Conservation (phyloP, 2,113 vertebrate genomes). For the Caloenas nicobarica region DNA sequence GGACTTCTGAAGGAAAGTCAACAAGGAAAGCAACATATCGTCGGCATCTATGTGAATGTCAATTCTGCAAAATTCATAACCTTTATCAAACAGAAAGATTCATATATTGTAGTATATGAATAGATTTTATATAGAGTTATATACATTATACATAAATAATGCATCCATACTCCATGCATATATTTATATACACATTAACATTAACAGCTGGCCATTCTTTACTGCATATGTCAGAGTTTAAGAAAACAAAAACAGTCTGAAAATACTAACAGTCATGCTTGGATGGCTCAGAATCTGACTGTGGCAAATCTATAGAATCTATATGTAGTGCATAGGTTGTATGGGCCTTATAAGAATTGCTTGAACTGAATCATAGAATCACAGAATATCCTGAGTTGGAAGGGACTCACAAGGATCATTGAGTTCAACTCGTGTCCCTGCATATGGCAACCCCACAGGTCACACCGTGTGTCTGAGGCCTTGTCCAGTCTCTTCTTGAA, state of each 20-base stretch:
- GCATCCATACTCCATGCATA: not conserved
- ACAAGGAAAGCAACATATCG: not conserved
- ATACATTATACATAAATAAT: not conserved
- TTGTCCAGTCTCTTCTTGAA: too few species aligned
- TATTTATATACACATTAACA: not conserved
- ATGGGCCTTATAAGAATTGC: not conserved
- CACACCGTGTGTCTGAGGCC: too few species aligned
- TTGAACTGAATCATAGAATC: not conserved
- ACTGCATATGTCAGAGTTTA: not conserved
- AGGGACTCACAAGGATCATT: too few species aligned
- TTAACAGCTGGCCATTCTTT: slow-evolving; percentile 18
- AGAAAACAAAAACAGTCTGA: not conserved
- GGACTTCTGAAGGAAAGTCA: not conserved
- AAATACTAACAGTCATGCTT: not conserved
- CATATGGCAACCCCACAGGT: too few species aligned
- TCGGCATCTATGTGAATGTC: not conserved
- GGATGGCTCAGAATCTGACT: slow-evolving; percentile 23
- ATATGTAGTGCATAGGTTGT: not conserved
- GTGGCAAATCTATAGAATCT: not conserved
- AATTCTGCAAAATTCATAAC: not conserved
- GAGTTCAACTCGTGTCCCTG: too few species aligned
- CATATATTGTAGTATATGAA: not conserved
- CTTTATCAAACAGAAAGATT: not conserved
- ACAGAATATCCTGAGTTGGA: too few species aligned
- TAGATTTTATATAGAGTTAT: not conserved